Conservation (phyloP, 2,797 vertebrate species). For the Chaenodraco wilsoni region DNA sequence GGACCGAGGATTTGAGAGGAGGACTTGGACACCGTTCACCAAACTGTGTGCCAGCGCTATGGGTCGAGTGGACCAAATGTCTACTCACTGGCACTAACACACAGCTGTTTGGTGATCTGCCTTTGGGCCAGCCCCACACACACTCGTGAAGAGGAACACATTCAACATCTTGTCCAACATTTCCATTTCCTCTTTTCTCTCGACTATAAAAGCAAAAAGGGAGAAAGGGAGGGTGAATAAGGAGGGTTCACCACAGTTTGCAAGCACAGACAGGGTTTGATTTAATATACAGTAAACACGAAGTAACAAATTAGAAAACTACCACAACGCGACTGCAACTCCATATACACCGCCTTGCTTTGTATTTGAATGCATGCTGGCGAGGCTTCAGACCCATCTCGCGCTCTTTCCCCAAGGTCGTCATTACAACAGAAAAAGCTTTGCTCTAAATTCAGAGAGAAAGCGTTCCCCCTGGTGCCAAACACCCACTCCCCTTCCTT, state of each 20-base stretch:
- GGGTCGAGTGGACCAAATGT: conserved; percentile 80
- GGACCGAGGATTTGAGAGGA: conserved; percentile 70
- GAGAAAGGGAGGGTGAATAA: conserved; percentile 3
- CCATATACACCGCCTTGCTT: conserved; percentile 6
- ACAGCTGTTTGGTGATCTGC: conserved; percentile 79
- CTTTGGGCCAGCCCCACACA: conserved; percentile 65
- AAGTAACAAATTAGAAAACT: conserved; percentile 11
- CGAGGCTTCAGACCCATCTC: conserved; percentile 38
- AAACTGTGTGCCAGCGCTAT: conserved; percentile 71
- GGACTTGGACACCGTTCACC: conserved; percentile 71
- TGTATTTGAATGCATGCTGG: conserved; percentile 41
- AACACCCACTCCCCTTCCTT: conserved; percentile 49
- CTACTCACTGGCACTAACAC: conserved; percentile 75
- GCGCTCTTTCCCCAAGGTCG: conserved; percentile 55
- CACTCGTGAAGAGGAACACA: conserved; percentile 42
- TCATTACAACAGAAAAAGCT: conserved; percentile 58
- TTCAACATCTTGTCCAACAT: conserved; percentile 60
- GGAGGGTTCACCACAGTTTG: conserved; percentile 7
- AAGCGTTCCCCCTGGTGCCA: conserved; percentile 26
- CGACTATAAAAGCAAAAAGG: conserved; percentile 26
- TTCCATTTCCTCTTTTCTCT: conserved; percentile 33
- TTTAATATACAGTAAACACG: conserved; percentile 4
- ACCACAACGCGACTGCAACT: conserved; percentile 3
- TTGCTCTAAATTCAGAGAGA: conserved; percentile 50
- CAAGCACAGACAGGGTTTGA: conserved; percentile 12